These are phyloP conservation scores for Mustela nigripes DNA, from an alignment of 2,113 vertebrate species.

Conservation along the genomic window DNA sequence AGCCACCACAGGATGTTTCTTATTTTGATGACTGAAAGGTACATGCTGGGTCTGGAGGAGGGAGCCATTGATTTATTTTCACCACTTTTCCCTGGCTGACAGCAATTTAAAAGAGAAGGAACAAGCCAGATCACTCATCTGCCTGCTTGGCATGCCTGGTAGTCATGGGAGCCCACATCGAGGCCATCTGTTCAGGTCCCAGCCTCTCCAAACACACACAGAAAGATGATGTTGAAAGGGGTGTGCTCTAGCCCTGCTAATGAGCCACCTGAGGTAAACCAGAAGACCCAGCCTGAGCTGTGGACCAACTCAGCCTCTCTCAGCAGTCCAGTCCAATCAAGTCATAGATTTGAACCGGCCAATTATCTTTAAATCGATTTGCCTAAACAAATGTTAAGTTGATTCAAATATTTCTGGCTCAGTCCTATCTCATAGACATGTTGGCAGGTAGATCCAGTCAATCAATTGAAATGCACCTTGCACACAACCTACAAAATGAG, in stretches of 20 bases:
- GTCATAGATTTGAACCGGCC: neutral
- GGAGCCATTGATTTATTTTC: conserved; percentile 81
- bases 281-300: neutral
- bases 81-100: conserved; percentile 71
- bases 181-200: conserved; percentile 80
- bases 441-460: neutral
- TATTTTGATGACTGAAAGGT: conserved; percentile 78
- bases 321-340: neutral
- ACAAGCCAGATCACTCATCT: conserved; percentile 82
- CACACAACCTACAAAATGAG: neutral
- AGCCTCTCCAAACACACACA: conserved; percentile 71
- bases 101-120: conserved; percentile 78
- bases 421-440: neutral
- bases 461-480: neutral
- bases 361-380: conserved; percentile 40
- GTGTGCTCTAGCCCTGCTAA: neutral
- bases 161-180: conserved; percentile 75
- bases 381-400: neutral
- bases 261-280: conserved; percentile 47
- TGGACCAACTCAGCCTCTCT: neutral
- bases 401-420: neutral
- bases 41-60: conserved; percentile 72
- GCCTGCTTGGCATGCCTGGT: conserved; percentile 77
- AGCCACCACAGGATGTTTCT: conserved; percentile 56
- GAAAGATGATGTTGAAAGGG: conserved; percentile 67